Conservation (phyloP, 2,113 vertebrate species). For the Echinops telfairi region DNA sequence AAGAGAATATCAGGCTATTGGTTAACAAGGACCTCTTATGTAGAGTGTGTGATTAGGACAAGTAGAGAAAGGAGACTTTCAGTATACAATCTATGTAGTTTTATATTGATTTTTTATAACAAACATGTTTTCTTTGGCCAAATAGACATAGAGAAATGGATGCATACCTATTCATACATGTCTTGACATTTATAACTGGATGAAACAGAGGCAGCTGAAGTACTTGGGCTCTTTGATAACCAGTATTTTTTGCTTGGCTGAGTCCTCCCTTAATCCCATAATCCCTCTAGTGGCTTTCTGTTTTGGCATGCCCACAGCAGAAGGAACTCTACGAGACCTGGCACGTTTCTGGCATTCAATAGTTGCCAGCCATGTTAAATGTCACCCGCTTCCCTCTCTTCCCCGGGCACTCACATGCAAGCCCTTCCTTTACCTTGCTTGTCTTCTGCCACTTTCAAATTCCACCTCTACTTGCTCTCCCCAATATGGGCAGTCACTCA, state of each 20-base stretch:
- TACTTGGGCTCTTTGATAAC: not conserved
- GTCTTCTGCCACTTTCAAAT: not conserved
- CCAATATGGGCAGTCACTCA: not conserved
- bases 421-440: not conserved
- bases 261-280: not conserved
- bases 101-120: not conserved
- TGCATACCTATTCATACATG: not conserved
- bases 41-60: not conserved
- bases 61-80: not conserved
- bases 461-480: not conserved
- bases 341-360: rapidly evolving
- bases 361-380: not conserved
- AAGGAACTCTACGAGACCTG: not conserved
- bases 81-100: not conserved
- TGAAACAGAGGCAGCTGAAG: not conserved
- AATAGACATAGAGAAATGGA: not conserved
- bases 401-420: not conserved
- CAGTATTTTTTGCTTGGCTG: not conserved
- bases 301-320: not conserved
- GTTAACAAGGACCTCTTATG: not conserved
- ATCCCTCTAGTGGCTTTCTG: not conserved
- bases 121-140: not conserved
- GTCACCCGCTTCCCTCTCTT: no score
- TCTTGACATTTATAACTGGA: not conserved
- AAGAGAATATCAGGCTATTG: not conserved